Base-by-base conservation (phyloP, 2,888 invertebrate species). In the Limenitis camilla region DNA sequence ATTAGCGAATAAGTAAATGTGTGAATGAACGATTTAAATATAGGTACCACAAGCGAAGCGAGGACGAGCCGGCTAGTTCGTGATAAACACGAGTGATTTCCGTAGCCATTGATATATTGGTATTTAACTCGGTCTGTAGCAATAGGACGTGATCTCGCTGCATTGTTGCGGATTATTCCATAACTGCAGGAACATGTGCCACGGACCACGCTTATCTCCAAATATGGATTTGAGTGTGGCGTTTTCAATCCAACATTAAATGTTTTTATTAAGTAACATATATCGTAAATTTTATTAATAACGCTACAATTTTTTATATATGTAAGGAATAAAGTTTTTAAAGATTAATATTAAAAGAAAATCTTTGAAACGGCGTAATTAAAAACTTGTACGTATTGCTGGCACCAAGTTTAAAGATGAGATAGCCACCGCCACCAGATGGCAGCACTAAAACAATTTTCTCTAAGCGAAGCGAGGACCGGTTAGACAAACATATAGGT, bases 111-210 rank as follows among this genome's bases (percentile, higher is more conserved):
- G n/a, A n/a, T n/a, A n/a, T n/a, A n/a, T n/a, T n/a, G n/a, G n/a
- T n/a, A n/a, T n/a, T n/a, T n/a, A n/a, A n/a, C n/a, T n/a, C n/a
- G n/a, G n/a, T n/a, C 45, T 45, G 51, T 36, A 48, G 39, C 19
- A 19, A 31, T 31, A 45, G 50, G 42, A 52, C 61, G 60, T 61
- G 61, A 52, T 53, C 49, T 44, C 48, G 48, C 52, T 44, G 49
- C 49, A 50, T 51, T 39, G 55, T 39, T 48, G 42, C 38, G 58
- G 61, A 58, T 61, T 61, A 61, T 61, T 58, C 56, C 46, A 44
- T 58, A 49, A 54, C 54, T 57, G 54, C 51, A 51, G 46, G 40
- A 54, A 36, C 52, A 49, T 55, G 54, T 46, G 55, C 55, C 55
- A 57, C 48, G 49, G 46, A 45, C 55, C 55, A 57, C 48, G 49